Evolutionary conservation across 2,888 invertebrate genomes (phyloP).

Genomic region (Aplocera efformata): DNA sequence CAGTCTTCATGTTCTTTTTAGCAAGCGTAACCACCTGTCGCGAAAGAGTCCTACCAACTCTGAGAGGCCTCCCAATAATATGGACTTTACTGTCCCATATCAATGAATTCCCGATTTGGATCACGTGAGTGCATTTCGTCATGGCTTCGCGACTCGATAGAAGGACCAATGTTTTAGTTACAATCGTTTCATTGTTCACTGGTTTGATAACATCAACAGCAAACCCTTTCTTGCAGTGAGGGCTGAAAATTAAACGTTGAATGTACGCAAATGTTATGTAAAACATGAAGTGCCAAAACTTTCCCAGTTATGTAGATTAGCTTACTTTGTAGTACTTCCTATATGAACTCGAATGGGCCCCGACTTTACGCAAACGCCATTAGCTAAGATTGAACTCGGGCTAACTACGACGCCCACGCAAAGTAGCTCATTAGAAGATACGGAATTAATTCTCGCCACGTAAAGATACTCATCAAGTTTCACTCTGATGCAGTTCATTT

Average conservation of each 20-base stretch:
- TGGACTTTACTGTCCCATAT: slow-evolving; percentile 34
- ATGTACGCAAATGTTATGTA: neutral
- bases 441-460: slow-evolving; percentile 58
- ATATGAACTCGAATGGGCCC: slow-evolving; percentile 54
- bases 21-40: slow-evolving; percentile 47
- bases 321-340: slow-evolving; percentile 55
- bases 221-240: slow-evolving; percentile 63
- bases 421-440: slow-evolving; percentile 49
- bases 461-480: slow-evolving; percentile 51
- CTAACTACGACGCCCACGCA: slow-evolving; percentile 64
- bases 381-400: slow-evolving; percentile 49
- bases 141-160: slow-evolving; percentile 52
- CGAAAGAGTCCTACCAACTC: slow-evolving; percentile 45
- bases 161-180: slow-evolving; percentile 52
- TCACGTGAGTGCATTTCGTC: slow-evolving; percentile 42
- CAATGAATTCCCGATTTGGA: slow-evolving; percentile 41
- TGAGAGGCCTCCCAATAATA: slow-evolving; percentile 54
- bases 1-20: slow-evolving; percentile 13
- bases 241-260: slow-evolving; percentile 46
- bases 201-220: slow-evolving; percentile 46
- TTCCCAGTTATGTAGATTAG: slow-evolving; percentile 1
- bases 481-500: slow-evolving; percentile 52
- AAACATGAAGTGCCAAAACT: neutral
- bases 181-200: slow-evolving; percentile 46
- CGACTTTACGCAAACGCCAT: slow-evolving; percentile 53